A percentile compares a stretch with the other conserved stretches of the same genome.
Conservation (phyloP, 2,797 vertebrate species). For the Sebastes hubbsi region DNA sequence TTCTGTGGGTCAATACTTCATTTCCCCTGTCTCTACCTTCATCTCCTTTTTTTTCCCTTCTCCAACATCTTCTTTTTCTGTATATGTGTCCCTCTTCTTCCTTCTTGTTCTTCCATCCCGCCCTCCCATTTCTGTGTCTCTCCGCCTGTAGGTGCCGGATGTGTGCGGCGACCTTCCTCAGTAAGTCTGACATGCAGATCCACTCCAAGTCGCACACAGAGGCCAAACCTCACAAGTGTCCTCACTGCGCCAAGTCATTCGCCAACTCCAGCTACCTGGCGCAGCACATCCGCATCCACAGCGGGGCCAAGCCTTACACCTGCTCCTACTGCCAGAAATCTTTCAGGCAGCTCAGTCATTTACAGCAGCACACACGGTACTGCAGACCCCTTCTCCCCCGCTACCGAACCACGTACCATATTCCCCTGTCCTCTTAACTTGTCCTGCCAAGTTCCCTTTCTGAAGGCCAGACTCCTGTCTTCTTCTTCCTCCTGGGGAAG, state of each 20-base stretch:
- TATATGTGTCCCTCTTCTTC: constrained; percentile 39
- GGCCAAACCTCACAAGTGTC: constrained; percentile 99
- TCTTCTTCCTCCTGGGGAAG: constrained; percentile 39
- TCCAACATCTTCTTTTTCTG: constrained; percentile 24
- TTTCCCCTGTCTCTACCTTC: constrained; percentile 14
- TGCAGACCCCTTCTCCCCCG: constrained; percentile 57
- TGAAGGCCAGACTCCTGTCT: constrained; percentile 37
- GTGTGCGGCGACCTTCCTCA: constrained; percentile 99
- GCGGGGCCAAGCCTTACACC: constrained; percentile 99
- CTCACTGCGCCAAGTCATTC: constrained; percentile 99
- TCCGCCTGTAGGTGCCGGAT: constrained; percentile 97
- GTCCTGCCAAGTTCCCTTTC: constrained; percentile 55
- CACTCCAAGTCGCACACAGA: constrained; percentile 99
- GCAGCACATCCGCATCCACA: constrained; percentile 99
- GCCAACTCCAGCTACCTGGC: constrained; percentile 99
- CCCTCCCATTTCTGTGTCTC: constrained; percentile 82
- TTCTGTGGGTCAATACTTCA: constrained; percentile 30
- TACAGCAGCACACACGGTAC: constrained; percentile 99
- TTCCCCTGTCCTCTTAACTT: constrained; percentile 55
- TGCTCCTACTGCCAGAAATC: constrained; percentile 99
- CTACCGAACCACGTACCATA: constrained; percentile 29
- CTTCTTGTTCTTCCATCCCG: constrained; percentile 66
- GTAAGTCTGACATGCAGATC: constrained; percentile 99
- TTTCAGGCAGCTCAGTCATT: constrained; percentile 99
- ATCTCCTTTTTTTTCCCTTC: constrained; percentile 11